Percentiles rank a stretch among this genome's conserved stretches.
Evolutionary conservation across 92 coral and sea anemone species (phyloP).

Genomic region (Chrysogorgia sp.): DNA sequence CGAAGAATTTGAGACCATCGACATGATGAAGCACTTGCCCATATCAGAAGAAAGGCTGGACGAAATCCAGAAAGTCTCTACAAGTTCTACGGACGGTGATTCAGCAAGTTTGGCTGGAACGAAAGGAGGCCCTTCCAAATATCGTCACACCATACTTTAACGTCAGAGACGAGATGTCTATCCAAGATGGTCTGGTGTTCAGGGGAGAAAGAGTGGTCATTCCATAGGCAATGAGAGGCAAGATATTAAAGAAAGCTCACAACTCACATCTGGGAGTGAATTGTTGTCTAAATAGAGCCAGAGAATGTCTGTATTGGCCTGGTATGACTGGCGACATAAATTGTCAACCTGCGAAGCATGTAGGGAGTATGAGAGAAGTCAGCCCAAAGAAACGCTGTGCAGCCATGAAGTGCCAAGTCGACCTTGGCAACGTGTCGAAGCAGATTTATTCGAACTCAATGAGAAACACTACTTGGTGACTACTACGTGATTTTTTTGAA

Average conservation of each 20-base stretch:
- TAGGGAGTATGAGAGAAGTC: conserved; percentile 41
- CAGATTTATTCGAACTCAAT: conserved; percentile 17
- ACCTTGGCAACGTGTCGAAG: conserved; percentile 41
- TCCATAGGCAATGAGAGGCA: too few species aligned
- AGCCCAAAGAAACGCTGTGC: conserved; percentile 55
- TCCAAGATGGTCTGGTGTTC: too few species aligned
- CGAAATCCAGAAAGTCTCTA: conserved; percentile 53
- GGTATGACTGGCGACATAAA: conserved; percentile 55
- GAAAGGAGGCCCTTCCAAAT: conserved; percentile 29
- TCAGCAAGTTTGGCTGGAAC: conserved; percentile 53
- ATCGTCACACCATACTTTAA: conserved; percentile 47
- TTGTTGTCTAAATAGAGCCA: conserved; percentile 60
- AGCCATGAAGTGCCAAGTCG: conserved; percentile 37
- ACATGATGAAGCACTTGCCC: conserved; percentile 53
- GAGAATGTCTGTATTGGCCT: too few species aligned
- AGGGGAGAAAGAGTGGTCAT: too few species aligned
- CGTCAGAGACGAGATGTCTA: too few species aligned
- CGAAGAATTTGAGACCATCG: conserved; percentile 48
- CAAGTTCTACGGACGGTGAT: conserved; percentile 46
- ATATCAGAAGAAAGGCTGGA: conserved; percentile 42
- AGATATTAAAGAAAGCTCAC: too few species aligned
- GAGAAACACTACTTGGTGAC: conserved; percentile 31
- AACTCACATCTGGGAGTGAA: too few species aligned
- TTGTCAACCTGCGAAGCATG: conserved; percentile 57
- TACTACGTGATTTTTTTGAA: conserved; percentile 36